These are phyloP conservation scores for Scleropages formosus DNA, from an alignment of 2,797 vertebrate genomes.

Conservation along the genomic window DNA sequence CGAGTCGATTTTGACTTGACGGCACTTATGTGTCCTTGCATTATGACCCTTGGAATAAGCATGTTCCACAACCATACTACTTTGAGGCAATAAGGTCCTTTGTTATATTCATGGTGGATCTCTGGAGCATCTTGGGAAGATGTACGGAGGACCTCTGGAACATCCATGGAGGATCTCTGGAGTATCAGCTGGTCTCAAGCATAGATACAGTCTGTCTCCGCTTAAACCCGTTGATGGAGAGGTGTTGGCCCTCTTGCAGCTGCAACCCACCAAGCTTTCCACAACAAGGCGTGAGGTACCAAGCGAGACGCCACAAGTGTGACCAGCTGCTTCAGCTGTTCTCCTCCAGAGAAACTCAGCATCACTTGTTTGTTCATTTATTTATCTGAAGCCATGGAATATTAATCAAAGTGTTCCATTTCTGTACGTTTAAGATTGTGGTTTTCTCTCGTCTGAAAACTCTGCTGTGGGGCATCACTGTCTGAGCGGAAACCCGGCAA, in stretches of 20 bases:
- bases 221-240: not conserved
- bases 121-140: too few relatives aligned
- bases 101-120: too few relatives aligned
- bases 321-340: not conserved
- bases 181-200: too few relatives aligned
- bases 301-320: not conserved
- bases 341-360: not conserved
- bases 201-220: too few relatives aligned
- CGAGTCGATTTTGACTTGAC: too few relatives aligned
- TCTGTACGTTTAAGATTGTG: slow-evolving; percentile 29
- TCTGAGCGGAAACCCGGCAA: slow-evolving; percentile 2
- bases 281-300: not conserved
- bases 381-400: slow-evolving; percentile 42
- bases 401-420: slow-evolving; percentile 46
- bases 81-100: too few relatives aligned
- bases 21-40: too few relatives aligned
- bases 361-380: slow-evolving; percentile 45
- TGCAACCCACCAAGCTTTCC: not conserved
- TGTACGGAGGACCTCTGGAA: too few relatives aligned
- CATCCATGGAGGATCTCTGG: too few relatives aligned
- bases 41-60: too few relatives aligned
- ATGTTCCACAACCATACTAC: too few relatives aligned
- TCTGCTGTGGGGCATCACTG: slow-evolving; percentile 10
- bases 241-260: not conserved
- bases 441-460: slow-evolving; percentile 32